Evolutionary conservation across 1,140 invertebrate species (phyloP).

Genomic region (Mactra quadrangularis): DNA sequence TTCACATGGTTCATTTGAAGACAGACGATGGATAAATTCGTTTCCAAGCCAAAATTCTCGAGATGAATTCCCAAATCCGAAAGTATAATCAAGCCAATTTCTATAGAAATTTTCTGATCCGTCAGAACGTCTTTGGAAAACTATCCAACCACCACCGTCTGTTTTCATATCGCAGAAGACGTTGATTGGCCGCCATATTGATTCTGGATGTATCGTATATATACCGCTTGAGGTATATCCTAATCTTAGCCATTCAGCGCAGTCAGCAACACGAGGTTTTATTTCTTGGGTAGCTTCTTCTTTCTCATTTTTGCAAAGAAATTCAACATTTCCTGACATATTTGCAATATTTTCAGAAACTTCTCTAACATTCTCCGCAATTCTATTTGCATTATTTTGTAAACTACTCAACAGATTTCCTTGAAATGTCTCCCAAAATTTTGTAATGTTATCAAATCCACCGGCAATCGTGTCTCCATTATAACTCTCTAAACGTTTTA

Average conservation of each 20-base stretch:
- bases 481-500: too few species aligned
- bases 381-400: too few species aligned
- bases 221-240: slow-evolving; percentile 22
- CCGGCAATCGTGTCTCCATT: too few species aligned
- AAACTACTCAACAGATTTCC: too few species aligned
- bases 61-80: not conserved
- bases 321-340: too few species aligned
- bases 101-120: not conserved
- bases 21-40: slow-evolving; percentile 33
- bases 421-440: too few species aligned
- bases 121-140: slow-evolving; percentile 89
- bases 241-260: slow-evolving; percentile 3
- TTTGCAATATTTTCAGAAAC: too few species aligned
- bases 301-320: too few species aligned
- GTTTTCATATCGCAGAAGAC: slow-evolving; percentile 84
- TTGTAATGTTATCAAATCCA: too few species aligned
- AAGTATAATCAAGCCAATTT: not conserved
- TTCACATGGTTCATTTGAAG: not conserved
- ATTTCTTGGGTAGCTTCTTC: too few species aligned
- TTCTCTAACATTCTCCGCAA: too few species aligned
- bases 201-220: slow-evolving; percentile 34
- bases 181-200: slow-evolving; percentile 83
- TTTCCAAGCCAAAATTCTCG: slow-evolving; percentile 55
- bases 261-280: not conserved
- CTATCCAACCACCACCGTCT: slow-evolving; percentile 87